These are phyloP conservation scores for Rhynchonycteris naso DNA, from an alignment of 2,797 vertebrate genomes.

Conservation along the genomic window DNA sequence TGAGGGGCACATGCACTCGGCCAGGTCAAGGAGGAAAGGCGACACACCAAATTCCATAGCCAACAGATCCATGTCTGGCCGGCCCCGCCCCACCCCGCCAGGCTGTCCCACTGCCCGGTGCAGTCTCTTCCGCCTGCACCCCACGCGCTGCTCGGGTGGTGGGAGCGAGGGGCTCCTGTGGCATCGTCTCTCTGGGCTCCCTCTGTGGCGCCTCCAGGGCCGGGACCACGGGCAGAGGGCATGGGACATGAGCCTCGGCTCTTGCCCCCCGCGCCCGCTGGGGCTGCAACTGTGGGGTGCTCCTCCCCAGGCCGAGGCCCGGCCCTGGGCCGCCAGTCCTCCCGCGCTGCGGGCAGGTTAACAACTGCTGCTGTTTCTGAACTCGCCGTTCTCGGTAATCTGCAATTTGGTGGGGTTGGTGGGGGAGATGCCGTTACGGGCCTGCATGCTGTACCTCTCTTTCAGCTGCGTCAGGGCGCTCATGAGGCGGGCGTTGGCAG, in stretches of 20 bases:
- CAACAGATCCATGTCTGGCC: slow-evolving; percentile 76
- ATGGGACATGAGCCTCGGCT: slow-evolving; percentile 66
- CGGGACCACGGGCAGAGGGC: slow-evolving; percentile 64
- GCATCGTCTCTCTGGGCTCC: slow-evolving; percentile 81
- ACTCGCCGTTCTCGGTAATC: slow-evolving; percentile 99
- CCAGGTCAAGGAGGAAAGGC: slow-evolving; percentile 80
- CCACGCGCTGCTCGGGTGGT: slow-evolving; percentile 70
- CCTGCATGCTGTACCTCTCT: slow-evolving; percentile 99
- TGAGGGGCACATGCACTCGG: slow-evolving; percentile 72
- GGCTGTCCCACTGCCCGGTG: slow-evolving; percentile 82
- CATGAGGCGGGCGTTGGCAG: slow-evolving; percentile 97
- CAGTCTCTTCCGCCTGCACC: slow-evolving; percentile 79
- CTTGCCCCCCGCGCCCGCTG: slow-evolving; percentile 73
- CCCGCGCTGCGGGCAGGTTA: slow-evolving; percentile 84
- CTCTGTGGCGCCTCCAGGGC: slow-evolving; percentile 70
- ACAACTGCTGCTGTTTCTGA: slow-evolving; percentile 99
- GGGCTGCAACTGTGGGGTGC: slow-evolving; percentile 77
- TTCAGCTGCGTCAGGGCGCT: slow-evolving; percentile 98
- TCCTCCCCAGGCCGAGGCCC: slow-evolving; percentile 78
- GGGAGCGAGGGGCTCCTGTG: slow-evolving; percentile 47
- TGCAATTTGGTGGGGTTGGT: slow-evolving; percentile 99
- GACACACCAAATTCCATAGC: slow-evolving; percentile 79
- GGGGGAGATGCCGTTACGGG: slow-evolving; percentile 98
- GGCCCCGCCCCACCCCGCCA: slow-evolving; percentile 66
- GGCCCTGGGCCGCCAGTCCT: slow-evolving; percentile 70